Percentiles rank a stretch among this genome's conserved stretches.
Evolutionary conservation across 2,888 invertebrate species (phyloP).

Genomic region (Cosmia trapezina): DNA sequence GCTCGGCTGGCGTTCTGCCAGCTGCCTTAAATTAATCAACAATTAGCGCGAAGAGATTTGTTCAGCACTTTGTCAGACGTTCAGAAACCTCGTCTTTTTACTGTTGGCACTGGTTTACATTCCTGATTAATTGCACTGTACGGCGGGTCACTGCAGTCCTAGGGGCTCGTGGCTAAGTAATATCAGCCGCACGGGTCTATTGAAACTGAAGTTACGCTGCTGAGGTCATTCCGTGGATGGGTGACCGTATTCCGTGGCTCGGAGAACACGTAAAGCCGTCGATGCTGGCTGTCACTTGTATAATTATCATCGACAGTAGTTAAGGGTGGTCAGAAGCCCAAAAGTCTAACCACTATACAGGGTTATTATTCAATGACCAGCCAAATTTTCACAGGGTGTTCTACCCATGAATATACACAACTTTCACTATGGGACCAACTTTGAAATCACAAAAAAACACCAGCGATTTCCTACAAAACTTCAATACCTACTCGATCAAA

Average conservation of each 20-base stretch:
- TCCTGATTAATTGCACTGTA: conserved; percentile 31
- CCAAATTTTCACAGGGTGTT: too few relatives aligned
- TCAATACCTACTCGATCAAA: too few relatives aligned
- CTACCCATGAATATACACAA: too few relatives aligned
- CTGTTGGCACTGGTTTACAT: conserved; percentile 37
- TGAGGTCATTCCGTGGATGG: neutral
- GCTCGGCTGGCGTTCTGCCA: conserved; percentile 54
- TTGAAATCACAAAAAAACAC: too few relatives aligned
- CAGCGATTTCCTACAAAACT: too few relatives aligned
- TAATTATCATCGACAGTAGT: neutral
- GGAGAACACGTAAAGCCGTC: too few relatives aligned
- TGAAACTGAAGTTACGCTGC: neutral
- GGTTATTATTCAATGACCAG: too few relatives aligned
- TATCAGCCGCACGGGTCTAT: neutral
- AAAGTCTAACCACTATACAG: neutral
- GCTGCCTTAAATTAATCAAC: conserved; percentile 63
- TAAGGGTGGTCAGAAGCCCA: neutral
- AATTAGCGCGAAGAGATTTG: conserved; percentile 60
- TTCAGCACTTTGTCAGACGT: conserved; percentile 37
- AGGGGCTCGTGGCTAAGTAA: neutral
- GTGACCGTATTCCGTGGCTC: too few relatives aligned
- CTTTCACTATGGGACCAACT: too few relatives aligned
- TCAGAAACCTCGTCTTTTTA: conserved; percentile 11
- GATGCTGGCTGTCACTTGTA: neutral
- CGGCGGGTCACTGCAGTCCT: neutral